Evolutionary conservation across 2,888 invertebrate genomes (phyloP).

Genomic region (Polymixis lichenea): DNA sequence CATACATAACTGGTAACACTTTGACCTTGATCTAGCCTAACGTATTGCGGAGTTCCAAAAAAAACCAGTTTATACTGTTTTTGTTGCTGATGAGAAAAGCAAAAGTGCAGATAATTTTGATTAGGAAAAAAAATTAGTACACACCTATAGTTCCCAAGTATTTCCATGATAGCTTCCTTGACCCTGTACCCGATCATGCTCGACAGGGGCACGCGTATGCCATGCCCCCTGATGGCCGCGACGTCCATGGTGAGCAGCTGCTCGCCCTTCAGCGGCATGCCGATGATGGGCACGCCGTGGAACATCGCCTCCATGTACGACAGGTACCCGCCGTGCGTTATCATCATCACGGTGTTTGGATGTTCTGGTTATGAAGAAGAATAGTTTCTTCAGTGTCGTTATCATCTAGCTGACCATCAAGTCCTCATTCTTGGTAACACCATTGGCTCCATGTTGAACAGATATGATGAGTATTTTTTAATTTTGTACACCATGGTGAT

Average conservation of each 20-base stretch:
- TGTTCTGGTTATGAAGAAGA: constrained; percentile 69
- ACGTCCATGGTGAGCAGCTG: constrained; percentile 73
- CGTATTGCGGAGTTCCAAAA: neutral
- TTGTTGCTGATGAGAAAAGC: neutral
- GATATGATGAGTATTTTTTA: neutral
- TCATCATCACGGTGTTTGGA: constrained; percentile 73
- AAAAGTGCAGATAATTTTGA: neutral
- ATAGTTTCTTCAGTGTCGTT: neutral
- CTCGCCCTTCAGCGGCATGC: constrained; percentile 74
- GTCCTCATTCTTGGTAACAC: neutral
- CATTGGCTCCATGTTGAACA: neutral
- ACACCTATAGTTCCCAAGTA: constrained; percentile 74
- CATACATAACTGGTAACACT: neutral
- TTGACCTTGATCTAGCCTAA: neutral
- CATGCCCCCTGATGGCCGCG: constrained; percentile 67
- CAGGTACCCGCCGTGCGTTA: constrained; percentile 73
- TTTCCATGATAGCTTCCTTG: constrained; percentile 70
- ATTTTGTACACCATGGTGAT: neutral
- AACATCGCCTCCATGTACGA: constrained; percentile 75
- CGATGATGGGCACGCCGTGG: constrained; percentile 77
- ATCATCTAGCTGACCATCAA: neutral
- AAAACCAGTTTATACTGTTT: neutral
- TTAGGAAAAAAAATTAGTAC: neutral
- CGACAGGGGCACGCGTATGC: constrained; percentile 69
- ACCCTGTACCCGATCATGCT: constrained; percentile 67